Conservation (phyloP, 1,140 invertebrate genomes). For the Drosophila oshimai region DNA sequence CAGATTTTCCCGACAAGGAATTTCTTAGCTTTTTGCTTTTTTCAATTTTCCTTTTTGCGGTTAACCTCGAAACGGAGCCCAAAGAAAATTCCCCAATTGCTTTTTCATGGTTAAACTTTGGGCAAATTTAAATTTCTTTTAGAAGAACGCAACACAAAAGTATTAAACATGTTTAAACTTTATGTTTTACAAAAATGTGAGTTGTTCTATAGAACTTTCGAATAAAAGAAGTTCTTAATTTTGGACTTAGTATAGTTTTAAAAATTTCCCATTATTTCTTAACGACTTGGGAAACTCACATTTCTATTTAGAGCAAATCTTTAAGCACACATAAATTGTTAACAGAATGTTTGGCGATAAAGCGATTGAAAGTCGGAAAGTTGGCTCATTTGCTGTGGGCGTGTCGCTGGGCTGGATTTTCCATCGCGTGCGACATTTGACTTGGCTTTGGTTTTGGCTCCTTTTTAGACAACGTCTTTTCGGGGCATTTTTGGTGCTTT, state of each 20-base stretch:
- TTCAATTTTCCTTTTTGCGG: slow-evolving; percentile 31
- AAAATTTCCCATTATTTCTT: background rate
- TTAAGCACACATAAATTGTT: background rate
- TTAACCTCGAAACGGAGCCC: slow-evolving; percentile 2
- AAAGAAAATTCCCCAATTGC: slow-evolving; percentile 6
- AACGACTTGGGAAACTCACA: background rate
- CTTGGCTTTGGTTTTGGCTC: slow-evolving; percentile 1
- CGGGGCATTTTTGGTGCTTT: background rate
- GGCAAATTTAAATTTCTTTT: background rate
- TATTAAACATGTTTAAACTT: background rate
- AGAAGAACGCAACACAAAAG: background rate
- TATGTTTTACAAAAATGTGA: no score
- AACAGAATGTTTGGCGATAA: slow-evolving; percentile 1
- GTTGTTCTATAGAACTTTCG: no score
- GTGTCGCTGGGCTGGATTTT: slow-evolving; percentile 11
- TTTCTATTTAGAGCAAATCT: background rate
- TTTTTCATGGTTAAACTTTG: background rate
- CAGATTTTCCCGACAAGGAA: background rate
- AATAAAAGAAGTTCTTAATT: background rate
- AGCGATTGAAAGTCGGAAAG: slow-evolving; percentile 11
- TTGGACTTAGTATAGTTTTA: no score
- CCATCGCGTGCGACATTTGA: slow-evolving; percentile 33
- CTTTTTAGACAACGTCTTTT: background rate
- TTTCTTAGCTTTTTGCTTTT: no score
- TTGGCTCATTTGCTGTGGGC: background rate